Base-by-base conservation (phyloP, 2,888 invertebrate genomes). In the Leuctra nigra region DNA sequence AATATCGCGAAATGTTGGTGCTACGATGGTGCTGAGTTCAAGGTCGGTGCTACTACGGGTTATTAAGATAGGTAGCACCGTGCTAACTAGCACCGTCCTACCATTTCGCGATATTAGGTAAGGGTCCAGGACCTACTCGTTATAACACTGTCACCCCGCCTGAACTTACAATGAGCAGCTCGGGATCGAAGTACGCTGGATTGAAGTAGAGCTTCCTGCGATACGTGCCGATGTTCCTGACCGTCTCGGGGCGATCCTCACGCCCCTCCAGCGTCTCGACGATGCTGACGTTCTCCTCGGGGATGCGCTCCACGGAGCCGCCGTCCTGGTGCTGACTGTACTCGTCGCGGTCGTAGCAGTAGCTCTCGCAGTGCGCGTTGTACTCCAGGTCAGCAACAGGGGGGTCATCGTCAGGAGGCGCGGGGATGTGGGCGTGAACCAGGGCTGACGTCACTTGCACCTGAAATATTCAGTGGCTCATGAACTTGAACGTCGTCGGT, bases 151-250 rank as follows among this genome's bases (percentile, higher is more conserved):
- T n/a, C n/a, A n/a, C n/a, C n/a, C n/a, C n/a, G n/a, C n/a, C n/a
- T n/a, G n/a, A n/a, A 44, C 80, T 78, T 75, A 91, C 91, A 75
- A 86, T 76, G 69, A 94, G 77, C 47, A 91, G 70, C 63, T 92
- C 88, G 23, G 88, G 87, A 69, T 94, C 93, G 67, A 94, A 92
- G 69, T 92, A 94, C 6, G 92, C 91, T 0, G 91, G 91, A 70
- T 91, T 92, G 67, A 92, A 92, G 68, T 91, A 92, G 2, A 92
- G 75, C 67, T 91, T 91, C 62, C 86, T 79, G 54, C 91, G 76
- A 1, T 85, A 83, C 23, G 82, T 83, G 11, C 87, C 87, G 7
- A 74, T 69, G 41, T 68, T 69, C 64, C 81, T 75, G 9, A 84
- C 75, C 53, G 74, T 75, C 63, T 87, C 86, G 62, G 83, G 77